Conservation (phyloP, 2,888 invertebrate genomes). For the Myopa tessellatipennis region DNA sequence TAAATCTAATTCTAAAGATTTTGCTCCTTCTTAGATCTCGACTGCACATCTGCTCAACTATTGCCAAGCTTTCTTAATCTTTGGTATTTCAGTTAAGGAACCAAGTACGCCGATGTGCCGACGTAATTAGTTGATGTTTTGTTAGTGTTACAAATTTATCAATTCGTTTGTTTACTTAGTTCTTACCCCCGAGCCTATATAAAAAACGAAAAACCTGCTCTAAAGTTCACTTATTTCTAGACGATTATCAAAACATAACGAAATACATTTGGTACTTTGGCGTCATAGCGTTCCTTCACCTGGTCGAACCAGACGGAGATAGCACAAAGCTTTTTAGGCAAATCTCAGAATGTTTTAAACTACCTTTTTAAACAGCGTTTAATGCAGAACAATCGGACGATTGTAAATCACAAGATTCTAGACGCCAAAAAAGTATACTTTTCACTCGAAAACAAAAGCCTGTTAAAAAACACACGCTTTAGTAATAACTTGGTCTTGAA, state of each 20-base stretch:
- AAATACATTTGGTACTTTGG: neutral
- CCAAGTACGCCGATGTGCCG: neutral
- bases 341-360: neutral
- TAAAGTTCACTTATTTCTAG: neutral
- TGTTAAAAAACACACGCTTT: too few relatives aligned
- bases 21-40: too few relatives aligned
- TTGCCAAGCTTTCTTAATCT: too few relatives aligned
- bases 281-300: neutral
- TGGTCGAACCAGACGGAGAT: neutral
- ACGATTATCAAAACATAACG: neutral
- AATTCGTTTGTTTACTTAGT: neutral
- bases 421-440: neutral
- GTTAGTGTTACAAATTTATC: slow-evolving; percentile 5
- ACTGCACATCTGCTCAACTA: too few relatives aligned
- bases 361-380: neutral
- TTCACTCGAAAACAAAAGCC: neutral
- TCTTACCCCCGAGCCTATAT: neutral
- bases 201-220: neutral
- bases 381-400: neutral
- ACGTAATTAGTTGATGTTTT: neutral
- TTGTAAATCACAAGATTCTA: slow-evolving; percentile 14
- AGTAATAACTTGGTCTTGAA: neutral
- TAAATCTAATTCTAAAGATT: too few relatives aligned
- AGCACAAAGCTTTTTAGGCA: neutral
- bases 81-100: neutral